Conservation (phyloP, 2,797 vertebrate genomes). For the Etheostoma nigrum region DNA sequence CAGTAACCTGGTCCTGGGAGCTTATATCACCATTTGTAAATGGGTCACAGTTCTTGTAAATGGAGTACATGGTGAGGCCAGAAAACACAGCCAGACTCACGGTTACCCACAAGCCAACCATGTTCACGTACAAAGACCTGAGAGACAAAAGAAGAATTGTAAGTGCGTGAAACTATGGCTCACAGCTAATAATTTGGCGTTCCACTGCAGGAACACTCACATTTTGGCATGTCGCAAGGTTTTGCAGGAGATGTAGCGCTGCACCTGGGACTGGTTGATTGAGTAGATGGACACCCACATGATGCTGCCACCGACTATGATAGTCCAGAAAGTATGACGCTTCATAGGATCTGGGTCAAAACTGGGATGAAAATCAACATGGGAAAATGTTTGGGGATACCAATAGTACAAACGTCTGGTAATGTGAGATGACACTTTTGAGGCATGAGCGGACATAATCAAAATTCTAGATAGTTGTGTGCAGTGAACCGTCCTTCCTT, state of each 20-base stretch:
- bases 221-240: slow-evolving; percentile 85
- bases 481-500: not conserved
- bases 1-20: slow-evolving; percentile 81
- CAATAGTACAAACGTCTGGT: not conserved
- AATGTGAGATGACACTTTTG: not conserved
- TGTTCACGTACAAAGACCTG: slow-evolving; percentile 87
- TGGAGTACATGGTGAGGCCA: slow-evolving; percentile 87
- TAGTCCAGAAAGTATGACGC: slow-evolving; percentile 87
- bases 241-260: slow-evolving; percentile 88
- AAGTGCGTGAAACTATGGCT: slow-evolving; percentile 3
- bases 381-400: not conserved
- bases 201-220: slow-evolving; percentile 72
- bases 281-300: slow-evolving; percentile 87
- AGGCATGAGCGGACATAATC: not conserved
- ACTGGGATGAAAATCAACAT: slow-evolving; percentile 60
- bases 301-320: slow-evolving; percentile 84
- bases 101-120: slow-evolving; percentile 85
- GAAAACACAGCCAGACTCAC: slow-evolving; percentile 84
- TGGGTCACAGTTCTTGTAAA: slow-evolving; percentile 88
- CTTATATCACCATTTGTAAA: slow-evolving; percentile 76
- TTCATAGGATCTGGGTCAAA: slow-evolving; percentile 86
- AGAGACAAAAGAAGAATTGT: slow-evolving; percentile 34
- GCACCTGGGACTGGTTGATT: slow-evolving; percentile 90
- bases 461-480: not conserved
- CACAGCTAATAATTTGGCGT: not conserved